phyloP scores from a whole-genome alignment of 2,797 vertebrate species.

The Premnoplex brunnescens region DNA sequence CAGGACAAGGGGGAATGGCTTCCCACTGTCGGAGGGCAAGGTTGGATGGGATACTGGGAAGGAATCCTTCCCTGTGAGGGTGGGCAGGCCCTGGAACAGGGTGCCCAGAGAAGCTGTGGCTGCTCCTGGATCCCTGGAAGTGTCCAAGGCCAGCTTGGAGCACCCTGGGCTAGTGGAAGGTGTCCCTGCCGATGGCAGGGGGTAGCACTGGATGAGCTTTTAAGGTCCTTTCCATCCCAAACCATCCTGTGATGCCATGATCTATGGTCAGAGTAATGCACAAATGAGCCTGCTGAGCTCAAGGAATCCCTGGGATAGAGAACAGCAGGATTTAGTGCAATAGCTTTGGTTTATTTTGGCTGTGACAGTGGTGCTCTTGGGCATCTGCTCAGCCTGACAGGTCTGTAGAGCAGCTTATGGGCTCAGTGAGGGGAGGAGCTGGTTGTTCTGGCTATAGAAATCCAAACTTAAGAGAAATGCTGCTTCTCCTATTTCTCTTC shows the following conservation, averaged over 20 bases:
- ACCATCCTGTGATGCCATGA: background rate
- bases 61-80: rapidly evolving
- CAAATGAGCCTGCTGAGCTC: background rate
- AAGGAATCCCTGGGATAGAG: background rate
- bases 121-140: background rate
- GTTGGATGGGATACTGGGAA: rapidly evolving
- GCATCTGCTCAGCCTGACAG: background rate
- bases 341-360: background rate
- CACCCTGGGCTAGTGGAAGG: rapidly evolving
- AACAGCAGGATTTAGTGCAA: background rate
- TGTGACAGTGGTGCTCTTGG: background rate
- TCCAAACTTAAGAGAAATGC: background rate
- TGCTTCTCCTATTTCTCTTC: background rate
- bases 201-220: background rate
- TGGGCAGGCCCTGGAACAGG: background rate
- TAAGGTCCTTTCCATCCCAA: background rate
- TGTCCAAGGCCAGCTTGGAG: background rate
- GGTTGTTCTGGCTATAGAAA: background rate
- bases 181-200: background rate
- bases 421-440: background rate
- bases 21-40: background rate
- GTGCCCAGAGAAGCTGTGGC: background rate
- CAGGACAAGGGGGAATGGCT: background rate
- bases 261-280: background rate
- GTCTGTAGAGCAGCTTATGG: background rate